Percentiles rank a stretch among this genome's conserved stretches.
Evolutionary conservation across 2,797 vertebrate species (phyloP).

Genomic region (Austrolebias charrua): DNA sequence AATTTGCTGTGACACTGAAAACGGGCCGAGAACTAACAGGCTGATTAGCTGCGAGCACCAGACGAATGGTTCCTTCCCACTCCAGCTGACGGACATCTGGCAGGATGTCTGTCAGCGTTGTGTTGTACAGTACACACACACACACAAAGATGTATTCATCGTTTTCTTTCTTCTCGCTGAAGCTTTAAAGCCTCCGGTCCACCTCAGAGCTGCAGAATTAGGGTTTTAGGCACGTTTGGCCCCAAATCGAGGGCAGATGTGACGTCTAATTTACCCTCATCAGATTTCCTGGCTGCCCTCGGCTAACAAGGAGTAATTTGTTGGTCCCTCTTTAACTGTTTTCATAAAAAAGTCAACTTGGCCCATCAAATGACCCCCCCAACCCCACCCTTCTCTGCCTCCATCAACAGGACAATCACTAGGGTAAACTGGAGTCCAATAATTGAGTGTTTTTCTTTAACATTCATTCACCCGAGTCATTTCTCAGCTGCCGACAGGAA

Average conservation of each 20-base stretch:
- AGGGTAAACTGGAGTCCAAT: conserved; percentile 53
- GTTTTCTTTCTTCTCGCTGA: conserved; percentile 5
- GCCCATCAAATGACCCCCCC: conserved; percentile 55
- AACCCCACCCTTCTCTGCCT: background rate
- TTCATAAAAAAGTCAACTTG: conserved; percentile 62
- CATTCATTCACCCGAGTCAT: conserved; percentile 58
- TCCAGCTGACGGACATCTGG: conserved; percentile 51
- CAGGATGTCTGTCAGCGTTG: conserved; percentile 17
- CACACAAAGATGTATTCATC: conserved; percentile 37
- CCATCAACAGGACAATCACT: conserved; percentile 59
- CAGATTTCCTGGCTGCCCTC: conserved; percentile 60
- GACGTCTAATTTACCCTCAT: conserved; percentile 70
- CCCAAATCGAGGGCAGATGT: conserved; percentile 70
- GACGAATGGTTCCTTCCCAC: conserved; percentile 57
- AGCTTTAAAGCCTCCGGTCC: conserved; percentile 6
- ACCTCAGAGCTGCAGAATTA: conserved; percentile 39
- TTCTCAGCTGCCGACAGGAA: conserved; percentile 46
- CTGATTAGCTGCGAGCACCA: conserved; percentile 48
- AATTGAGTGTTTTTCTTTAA: conserved; percentile 58
- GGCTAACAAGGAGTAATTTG: conserved; percentile 59
- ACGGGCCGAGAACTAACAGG: conserved; percentile 57
- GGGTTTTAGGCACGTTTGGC: conserved; percentile 41
- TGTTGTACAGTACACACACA: background rate
- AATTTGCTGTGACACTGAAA: conserved; percentile 58
- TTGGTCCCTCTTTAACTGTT: conserved; percentile 49